These are phyloP conservation scores for Brachionus rubens DNA, from an alignment of 1,140 invertebrate genomes.

Conservation along the genomic window DNA sequence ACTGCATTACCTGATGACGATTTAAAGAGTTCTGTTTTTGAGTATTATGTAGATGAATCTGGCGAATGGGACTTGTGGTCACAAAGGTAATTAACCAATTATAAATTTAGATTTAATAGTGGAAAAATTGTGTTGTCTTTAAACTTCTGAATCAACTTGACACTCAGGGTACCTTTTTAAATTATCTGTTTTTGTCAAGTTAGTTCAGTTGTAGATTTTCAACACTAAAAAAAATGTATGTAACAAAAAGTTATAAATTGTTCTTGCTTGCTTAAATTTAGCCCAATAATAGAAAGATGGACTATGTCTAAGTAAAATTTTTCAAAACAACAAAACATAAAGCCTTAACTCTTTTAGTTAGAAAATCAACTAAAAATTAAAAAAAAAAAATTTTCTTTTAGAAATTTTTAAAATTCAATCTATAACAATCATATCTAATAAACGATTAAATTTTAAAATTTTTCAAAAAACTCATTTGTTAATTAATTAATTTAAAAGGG, in stretches of 20 bases:
- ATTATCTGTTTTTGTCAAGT: background rate
- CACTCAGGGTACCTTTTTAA: no score
- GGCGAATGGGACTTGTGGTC: conserved; percentile 61
- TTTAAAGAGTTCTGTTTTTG: conserved; percentile 59
- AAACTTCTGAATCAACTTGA: no score
- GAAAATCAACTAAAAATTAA: background rate
- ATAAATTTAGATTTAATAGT: background rate
- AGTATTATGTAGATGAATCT: conserved; percentile 61
- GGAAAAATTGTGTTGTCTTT: background rate
- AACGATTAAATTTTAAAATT: no score
- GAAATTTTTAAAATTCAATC: no score
- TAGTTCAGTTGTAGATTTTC: background rate
- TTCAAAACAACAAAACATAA: background rate
- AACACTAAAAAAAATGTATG: no score
- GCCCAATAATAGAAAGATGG: conserved; percentile 26
- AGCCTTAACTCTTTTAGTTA: no score
- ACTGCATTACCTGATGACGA: conserved; percentile 61
- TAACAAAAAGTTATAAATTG: no score
- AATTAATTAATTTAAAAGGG: conserved; percentile 46
- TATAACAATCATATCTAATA: no score
- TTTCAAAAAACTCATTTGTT: background rate
- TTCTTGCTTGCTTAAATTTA: conserved; percentile 41
- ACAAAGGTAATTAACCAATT: conserved; percentile 50
- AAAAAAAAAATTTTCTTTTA: no score
- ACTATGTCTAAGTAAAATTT: conserved; percentile 35